These are phyloP conservation scores for Argyrosomus japonicus DNA, from an alignment of 2,113 vertebrate species.

Conservation along the genomic window DNA sequence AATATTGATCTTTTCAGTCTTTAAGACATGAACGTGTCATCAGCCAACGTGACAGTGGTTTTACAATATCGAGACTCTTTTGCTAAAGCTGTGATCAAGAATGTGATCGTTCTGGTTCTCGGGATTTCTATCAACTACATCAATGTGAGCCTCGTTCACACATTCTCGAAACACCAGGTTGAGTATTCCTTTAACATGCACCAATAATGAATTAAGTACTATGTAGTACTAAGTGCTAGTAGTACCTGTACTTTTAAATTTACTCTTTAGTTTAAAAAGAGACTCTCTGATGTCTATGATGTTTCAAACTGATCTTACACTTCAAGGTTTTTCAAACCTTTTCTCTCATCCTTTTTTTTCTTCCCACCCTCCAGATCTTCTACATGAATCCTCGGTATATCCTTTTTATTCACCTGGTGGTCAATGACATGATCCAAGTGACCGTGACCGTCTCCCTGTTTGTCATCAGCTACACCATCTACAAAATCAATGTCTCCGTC, in stretches of 20 bases:
- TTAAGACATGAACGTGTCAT: slow-evolving; percentile 52
- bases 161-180: slow-evolving; percentile 77
- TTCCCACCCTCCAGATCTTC: slow-evolving; percentile 55
- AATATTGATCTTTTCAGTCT: neutral
- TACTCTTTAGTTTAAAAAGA: too few relatives aligned
- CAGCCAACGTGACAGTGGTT: slow-evolving; percentile 45
- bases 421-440: slow-evolving; percentile 78
- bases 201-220: too few relatives aligned
- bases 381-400: slow-evolving; percentile 74
- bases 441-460: slow-evolving; percentile 45
- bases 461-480: slow-evolving; percentile 62
- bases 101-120: too few relatives aligned
- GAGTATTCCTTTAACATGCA: too few relatives aligned
- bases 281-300: too few relatives aligned
- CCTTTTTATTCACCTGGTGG: slow-evolving; percentile 77
- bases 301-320: too few relatives aligned
- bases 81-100: too few relatives aligned
- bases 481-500: slow-evolving; percentile 41
- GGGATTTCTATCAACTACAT: too few relatives aligned
- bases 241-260: too few relatives aligned
- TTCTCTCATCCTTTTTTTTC: neutral
- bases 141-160: too few relatives aligned
- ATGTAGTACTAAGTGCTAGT: too few relatives aligned
- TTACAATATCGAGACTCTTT: slow-evolving; percentile 60
- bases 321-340: too few relatives aligned